phyloP scores from a whole-genome alignment of 2,113 vertebrate genomes.

The Hyperopisus bebe region DNA sequence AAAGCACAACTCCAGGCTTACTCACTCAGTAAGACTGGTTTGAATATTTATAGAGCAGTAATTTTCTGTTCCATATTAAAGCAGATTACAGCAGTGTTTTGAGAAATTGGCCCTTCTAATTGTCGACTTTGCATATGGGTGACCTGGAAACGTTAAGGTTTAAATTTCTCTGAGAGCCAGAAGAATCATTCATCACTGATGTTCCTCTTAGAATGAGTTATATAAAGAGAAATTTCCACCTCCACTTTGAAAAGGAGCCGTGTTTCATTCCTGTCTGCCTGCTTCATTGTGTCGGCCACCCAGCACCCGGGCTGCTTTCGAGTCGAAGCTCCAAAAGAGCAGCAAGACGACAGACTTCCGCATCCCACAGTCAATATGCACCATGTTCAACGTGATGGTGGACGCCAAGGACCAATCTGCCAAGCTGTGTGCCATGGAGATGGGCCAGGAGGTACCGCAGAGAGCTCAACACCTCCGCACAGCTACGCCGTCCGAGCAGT shows the following conservation, averaged over 20 bases:
- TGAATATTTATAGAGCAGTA: not conserved
- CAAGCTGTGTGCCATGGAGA: slow-evolving; percentile 98
- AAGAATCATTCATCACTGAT: not conserved
- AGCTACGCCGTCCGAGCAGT: not conserved
- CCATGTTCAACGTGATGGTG: slow-evolving; percentile 99
- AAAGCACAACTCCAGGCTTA: not conserved
- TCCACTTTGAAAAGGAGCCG: not conserved
- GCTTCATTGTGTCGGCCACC: slow-evolving; percentile 48
- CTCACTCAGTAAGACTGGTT: not conserved
- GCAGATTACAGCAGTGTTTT: not conserved
- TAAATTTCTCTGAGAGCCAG: not conserved
- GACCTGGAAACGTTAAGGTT: not conserved
- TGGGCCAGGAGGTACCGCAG: slow-evolving; percentile 90
- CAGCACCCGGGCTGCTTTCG: slow-evolving; percentile 97
- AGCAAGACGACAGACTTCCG: slow-evolving; percentile 99
- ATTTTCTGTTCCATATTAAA: not conserved
- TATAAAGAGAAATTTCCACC: not conserved
- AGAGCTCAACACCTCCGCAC: not conserved
- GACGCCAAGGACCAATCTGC: slow-evolving; percentile 98
- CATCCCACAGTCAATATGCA: slow-evolving; percentile 98
- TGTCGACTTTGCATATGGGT: not conserved
- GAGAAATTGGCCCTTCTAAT: not conserved
- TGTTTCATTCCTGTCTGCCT: not conserved
- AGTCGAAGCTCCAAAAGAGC: slow-evolving; percentile 96
- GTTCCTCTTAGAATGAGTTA: not conserved